Evolutionary conservation across 2,888 invertebrate genomes (phyloP).

Genomic region (Hyppa rectilinea): DNA sequence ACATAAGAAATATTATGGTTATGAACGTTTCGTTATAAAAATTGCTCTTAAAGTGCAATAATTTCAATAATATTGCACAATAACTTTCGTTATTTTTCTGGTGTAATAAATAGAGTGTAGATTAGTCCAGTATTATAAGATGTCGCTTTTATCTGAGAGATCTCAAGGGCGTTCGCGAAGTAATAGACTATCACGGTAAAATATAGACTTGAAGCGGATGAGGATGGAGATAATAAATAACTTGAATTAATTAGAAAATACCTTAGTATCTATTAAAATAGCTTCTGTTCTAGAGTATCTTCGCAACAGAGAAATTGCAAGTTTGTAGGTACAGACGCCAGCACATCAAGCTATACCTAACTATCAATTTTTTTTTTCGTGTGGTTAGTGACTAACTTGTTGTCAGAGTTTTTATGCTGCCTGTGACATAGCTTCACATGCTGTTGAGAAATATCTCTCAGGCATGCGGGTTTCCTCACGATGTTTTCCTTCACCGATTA

Average conservation of each 20-base stretch:
- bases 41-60: no score
- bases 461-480: no score
- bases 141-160: not conserved
- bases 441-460: no score
- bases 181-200: conserved; percentile 29
- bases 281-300: conserved; percentile 1
- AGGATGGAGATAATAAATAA: conserved; percentile 3
- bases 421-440: no score
- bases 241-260: conserved; percentile 19
- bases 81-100: not conserved
- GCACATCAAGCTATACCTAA: no score
- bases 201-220: not conserved
- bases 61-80: not conserved
- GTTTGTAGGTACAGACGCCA: not conserved
- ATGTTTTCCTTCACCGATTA: no score
- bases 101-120: conserved; percentile 1
- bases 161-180: not conserved
- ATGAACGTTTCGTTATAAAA: no score
- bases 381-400: no score
- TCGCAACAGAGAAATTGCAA: not conserved
- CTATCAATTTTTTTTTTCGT: no score
- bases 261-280: not conserved
- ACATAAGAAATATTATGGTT: no score
- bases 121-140: conserved; percentile 1
- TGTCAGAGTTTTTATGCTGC: no score